These are phyloP conservation scores for Tholera decimalis DNA, from an alignment of 2,888 invertebrate species.

Conservation along the genomic window DNA sequence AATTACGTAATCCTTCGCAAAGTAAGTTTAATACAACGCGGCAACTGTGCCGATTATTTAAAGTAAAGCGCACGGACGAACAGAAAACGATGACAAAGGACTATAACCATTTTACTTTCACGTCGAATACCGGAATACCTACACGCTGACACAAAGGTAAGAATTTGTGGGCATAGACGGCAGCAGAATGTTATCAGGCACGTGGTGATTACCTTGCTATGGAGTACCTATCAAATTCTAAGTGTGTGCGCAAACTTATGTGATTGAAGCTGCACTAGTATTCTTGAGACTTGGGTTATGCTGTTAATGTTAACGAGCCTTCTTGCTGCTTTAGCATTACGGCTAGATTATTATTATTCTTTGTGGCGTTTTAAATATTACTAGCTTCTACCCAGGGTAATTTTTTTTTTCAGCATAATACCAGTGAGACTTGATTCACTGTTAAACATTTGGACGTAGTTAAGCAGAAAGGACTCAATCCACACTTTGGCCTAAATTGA, in stretches of 20 bases:
- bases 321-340: too few species aligned
- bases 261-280: constrained; percentile 30
- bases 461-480: too few species aligned
- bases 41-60: constrained; percentile 33
- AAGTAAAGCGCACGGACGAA: constrained; percentile 23
- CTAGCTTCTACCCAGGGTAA: too few species aligned
- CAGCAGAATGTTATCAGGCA: constrained; percentile 41
- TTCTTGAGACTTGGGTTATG: constrained; percentile 19
- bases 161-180: constrained; percentile 59
- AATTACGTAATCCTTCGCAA: not conserved
- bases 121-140: constrained; percentile 46
- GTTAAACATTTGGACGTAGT: too few species aligned
- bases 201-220: constrained; percentile 43
- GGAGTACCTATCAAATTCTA: constrained; percentile 51
- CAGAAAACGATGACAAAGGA: constrained; percentile 38
- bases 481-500: too few species aligned
- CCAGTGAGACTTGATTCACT: too few species aligned
- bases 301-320: constrained; percentile 13
- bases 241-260: constrained; percentile 55
- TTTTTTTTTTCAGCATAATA: too few species aligned
- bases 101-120: constrained; percentile 41
- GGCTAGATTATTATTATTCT: too few species aligned
- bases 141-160: constrained; percentile 60
- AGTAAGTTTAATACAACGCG: constrained; percentile 16
- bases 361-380: too few species aligned